Evolutionary conservation across 2,888 invertebrate species (phyloP).

Genomic region (Ochropleura leucogaster): DNA sequence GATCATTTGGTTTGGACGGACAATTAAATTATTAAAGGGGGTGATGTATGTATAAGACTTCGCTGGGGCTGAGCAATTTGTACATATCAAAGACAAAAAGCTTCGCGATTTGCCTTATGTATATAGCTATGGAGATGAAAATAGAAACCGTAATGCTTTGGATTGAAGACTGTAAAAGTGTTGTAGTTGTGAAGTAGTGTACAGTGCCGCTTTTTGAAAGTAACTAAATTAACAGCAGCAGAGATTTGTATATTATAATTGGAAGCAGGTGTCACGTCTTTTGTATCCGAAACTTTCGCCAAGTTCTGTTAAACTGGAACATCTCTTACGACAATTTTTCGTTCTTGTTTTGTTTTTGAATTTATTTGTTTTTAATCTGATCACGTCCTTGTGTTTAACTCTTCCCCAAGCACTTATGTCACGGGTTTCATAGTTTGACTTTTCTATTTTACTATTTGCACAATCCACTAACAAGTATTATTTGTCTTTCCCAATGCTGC

Average conservation of each 20-base stretch:
- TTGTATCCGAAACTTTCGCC: slow-evolving; percentile 33
- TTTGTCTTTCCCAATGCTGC: slow-evolving; percentile 87
- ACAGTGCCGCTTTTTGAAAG: slow-evolving; percentile 64
- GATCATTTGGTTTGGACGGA: slow-evolving; percentile 58
- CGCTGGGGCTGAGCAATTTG: slow-evolving; percentile 79
- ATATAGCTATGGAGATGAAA: slow-evolving; percentile 70
- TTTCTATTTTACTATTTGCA: slow-evolving; percentile 69
- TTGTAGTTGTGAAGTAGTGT: slow-evolving; percentile 68
- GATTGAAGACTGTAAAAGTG: slow-evolving; percentile 59
- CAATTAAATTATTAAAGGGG: slow-evolving; percentile 56
- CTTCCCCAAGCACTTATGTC: slow-evolving; percentile 54
- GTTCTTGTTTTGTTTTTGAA: slow-evolving; percentile 61
- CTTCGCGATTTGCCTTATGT: slow-evolving; percentile 78
- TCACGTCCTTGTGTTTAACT: slow-evolving; percentile 59
- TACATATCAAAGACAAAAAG: slow-evolving; percentile 77
- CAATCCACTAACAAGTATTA: slow-evolving; percentile 79
- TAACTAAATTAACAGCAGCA: slow-evolving; percentile 50
- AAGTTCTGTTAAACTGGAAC: slow-evolving; percentile 80
- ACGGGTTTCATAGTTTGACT: slow-evolving; percentile 54
- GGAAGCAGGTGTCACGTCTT: slow-evolving; percentile 54
- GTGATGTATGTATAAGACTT: slow-evolving; percentile 67
- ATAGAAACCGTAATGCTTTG: slow-evolving; percentile 64
- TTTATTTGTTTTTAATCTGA: slow-evolving; percentile 57
- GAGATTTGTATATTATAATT: slow-evolving; percentile 45
- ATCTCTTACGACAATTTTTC: slow-evolving; percentile 85